Conservation (phyloP, 1,140 invertebrate species). For the Pararge aegeria region DNA sequence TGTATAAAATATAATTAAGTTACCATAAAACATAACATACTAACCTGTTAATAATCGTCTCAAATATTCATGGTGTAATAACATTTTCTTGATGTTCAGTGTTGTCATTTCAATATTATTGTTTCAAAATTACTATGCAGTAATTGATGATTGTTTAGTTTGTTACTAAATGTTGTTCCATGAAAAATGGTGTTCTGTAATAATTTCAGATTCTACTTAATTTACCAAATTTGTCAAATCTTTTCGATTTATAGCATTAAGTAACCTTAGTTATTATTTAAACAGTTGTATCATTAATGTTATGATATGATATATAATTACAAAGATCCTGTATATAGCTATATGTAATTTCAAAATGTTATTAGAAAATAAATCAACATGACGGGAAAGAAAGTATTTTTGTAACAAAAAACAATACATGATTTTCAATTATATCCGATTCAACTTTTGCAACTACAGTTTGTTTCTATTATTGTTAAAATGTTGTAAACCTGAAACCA, state of each 20-base stretch:
- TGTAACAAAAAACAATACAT: constrained; percentile 4
- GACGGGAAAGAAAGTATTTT: constrained; percentile 4
- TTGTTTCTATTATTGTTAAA: not conserved
- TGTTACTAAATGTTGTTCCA: not conserved
- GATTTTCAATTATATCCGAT: constrained; percentile 2
- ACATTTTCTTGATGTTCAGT: not conserved
- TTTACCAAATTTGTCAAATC: not conserved
- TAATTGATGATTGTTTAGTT: not conserved
- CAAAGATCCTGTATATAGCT: not conserved
- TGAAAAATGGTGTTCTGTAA: not conserved
- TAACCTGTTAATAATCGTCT: constrained; percentile 15
- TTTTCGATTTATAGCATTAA: not conserved
- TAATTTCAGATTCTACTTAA: not conserved
- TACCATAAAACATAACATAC: constrained; percentile 43
- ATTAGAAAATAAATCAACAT: not conserved
- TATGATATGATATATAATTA: not conserved
- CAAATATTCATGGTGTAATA: constrained; percentile 5
- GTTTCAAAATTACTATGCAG: constrained; percentile 20
- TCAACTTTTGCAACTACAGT: not conserved
- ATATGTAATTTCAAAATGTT: not conserved
- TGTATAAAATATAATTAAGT: constrained; percentile 35
- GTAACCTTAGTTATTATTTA: not conserved
- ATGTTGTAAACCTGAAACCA: not conserved
- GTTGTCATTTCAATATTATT: constrained; percentile 1
- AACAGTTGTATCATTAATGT: not conserved